phyloP scores from a whole-genome alignment of 2,888 invertebrate genomes.

The Abrostola tripartita region DNA sequence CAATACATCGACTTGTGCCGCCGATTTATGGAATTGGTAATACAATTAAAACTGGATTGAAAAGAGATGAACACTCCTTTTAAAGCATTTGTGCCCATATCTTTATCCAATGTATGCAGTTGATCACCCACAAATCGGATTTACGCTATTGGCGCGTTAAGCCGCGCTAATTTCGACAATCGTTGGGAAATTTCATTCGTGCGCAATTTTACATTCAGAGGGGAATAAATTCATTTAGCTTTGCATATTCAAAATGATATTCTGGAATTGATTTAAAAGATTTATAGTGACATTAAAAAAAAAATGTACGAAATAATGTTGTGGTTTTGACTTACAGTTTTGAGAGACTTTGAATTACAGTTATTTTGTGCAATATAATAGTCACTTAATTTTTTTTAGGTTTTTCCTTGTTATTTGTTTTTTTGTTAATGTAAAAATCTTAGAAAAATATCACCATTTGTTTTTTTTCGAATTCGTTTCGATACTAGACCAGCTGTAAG shows the following conservation, averaged over 20 bases:
- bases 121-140: constrained; percentile 60
- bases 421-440: no score
- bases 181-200: constrained; percentile 50
- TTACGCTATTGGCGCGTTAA: constrained; percentile 63
- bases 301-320: constrained; percentile 15
- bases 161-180: constrained; percentile 63
- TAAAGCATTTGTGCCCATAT: constrained; percentile 42
- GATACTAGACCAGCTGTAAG: no score
- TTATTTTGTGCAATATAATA: no score
- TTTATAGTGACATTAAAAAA: constrained; percentile 19
- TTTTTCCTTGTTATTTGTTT: no score
- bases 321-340: constrained; percentile 4
- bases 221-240: constrained; percentile 53
- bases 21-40: not conserved
- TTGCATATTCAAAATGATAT: constrained; percentile 50
- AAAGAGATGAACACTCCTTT: constrained; percentile 14
- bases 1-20: not conserved
- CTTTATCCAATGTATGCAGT: constrained; percentile 53
- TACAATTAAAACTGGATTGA: constrained; percentile 18
- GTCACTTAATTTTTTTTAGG: no score
- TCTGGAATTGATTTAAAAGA: constrained; percentile 37
- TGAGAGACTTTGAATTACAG: no score
- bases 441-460: no score
- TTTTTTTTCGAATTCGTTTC: no score
- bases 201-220: constrained; percentile 51